These are phyloP conservation scores for Microchrysa polita DNA, from an alignment of 2,888 invertebrate genomes.

Conservation along the genomic window DNA sequence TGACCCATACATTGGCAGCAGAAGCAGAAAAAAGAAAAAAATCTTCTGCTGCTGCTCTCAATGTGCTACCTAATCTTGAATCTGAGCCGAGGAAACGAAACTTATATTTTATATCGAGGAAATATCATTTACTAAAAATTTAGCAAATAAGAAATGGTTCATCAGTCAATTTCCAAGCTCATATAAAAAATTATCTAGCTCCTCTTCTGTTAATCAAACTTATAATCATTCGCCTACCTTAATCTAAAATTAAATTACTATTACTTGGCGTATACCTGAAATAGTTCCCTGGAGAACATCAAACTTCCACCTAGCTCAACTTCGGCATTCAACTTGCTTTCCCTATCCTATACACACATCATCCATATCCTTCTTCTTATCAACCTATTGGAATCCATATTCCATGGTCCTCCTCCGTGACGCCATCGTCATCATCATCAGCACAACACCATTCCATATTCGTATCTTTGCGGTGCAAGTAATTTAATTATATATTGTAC, in stretches of 20 bases:
- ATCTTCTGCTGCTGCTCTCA: too few species aligned
- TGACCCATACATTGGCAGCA: too few species aligned
- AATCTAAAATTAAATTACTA: slow-evolving; percentile 49
- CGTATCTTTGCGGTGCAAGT: slow-evolving; percentile 17
- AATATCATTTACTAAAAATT: too few species aligned
- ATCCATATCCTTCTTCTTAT: not conserved
- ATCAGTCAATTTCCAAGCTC: too few species aligned
- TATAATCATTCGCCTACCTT: slow-evolving; percentile 30
- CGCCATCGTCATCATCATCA: not conserved
- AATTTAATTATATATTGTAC: slow-evolving; percentile 36
- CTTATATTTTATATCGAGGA: too few species aligned
- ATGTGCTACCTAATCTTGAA: too few species aligned
- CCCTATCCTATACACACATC: slow-evolving; percentile 13
- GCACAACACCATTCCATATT: not conserved
- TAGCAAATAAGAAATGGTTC: too few species aligned
- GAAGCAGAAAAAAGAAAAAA: too few species aligned
- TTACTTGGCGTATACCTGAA: slow-evolving; percentile 45
- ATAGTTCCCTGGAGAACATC: slow-evolving; percentile 45
- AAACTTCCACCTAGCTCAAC: slow-evolving; percentile 42
- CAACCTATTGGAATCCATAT: not conserved
- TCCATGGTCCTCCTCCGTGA: not conserved
- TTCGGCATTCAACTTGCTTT: slow-evolving; percentile 6
- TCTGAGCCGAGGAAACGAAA: too few species aligned
- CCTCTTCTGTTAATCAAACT: not conserved
- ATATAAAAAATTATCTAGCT: not conserved